These are phyloP conservation scores for Notolabrus celidotus DNA, from an alignment of 2,797 vertebrate genomes.

Conservation along the genomic window DNA sequence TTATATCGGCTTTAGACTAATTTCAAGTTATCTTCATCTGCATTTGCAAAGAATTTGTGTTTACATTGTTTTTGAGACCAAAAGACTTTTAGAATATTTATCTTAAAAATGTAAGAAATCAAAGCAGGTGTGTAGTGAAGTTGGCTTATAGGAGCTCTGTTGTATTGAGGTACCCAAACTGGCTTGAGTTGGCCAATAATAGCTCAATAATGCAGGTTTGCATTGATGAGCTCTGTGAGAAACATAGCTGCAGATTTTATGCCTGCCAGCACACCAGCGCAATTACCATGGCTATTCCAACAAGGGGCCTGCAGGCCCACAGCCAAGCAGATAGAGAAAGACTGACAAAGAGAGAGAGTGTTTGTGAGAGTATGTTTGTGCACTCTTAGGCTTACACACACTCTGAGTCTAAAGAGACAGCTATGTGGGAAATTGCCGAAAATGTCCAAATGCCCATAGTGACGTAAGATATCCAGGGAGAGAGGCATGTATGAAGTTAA, in stretches of 20 bases:
- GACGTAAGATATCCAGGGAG: not conserved
- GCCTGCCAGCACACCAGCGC: conserved; percentile 46
- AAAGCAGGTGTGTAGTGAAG: not conserved
- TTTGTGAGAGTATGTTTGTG: conserved; percentile 10
- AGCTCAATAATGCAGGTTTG: conserved; percentile 24
- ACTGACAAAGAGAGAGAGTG: not conserved
- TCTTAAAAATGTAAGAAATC: not conserved
- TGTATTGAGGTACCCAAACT: not conserved
- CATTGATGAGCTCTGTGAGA: conserved; percentile 42
- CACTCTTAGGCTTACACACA: conserved; percentile 14
- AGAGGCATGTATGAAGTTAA: conserved; percentile 1
- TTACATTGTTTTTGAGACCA: no score
- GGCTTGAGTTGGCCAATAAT: no score
- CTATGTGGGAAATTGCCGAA: conserved; percentile 39
- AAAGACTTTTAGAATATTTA: no score
- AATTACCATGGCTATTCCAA: conserved; percentile 51
- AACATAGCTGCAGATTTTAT: conserved; percentile 44
- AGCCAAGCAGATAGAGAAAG: conserved; percentile 26
- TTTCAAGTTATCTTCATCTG: no score
- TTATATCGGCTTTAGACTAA: no score
- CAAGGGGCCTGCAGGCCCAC: conserved; percentile 30
- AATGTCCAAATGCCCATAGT: conserved; percentile 33
- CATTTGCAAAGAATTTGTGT: no score
- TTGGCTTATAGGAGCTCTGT: not conserved
- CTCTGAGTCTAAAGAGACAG: conserved; percentile 40